Percentiles rank a stretch among this genome's conserved stretches.
Conservation (phyloP, 2,888 invertebrate genomes). For the Boloria selene region DNA sequence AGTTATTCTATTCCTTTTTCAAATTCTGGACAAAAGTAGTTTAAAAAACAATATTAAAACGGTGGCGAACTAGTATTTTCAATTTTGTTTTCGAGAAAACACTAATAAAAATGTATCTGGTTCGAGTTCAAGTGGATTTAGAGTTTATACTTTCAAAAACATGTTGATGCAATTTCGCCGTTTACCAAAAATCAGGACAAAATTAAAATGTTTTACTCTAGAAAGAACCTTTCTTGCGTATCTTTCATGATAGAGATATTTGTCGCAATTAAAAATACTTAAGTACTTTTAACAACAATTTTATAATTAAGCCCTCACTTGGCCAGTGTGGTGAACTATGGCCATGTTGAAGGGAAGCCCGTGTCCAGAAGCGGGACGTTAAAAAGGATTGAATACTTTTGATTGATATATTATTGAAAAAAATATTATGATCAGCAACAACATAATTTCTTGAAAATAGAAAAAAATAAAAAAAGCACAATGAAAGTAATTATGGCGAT, state of each 20-base stretch:
- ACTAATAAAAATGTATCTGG: conserved; percentile 67
- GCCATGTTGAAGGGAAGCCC: no score
- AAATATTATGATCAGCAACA: not conserved
- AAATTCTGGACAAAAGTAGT: not conserved
- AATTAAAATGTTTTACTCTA: conserved; percentile 42
- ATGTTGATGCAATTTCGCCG: conserved; percentile 49
- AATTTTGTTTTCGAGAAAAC: conserved; percentile 38
- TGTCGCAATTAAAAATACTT: no score
- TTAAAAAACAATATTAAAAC: not conserved
- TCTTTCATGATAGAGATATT: no score
- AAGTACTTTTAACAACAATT: not conserved
- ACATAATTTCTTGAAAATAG: conserved; percentile 1
- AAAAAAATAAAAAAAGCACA: conserved; percentile 25
- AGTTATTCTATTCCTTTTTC: not conserved
- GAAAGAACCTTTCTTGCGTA: no score
- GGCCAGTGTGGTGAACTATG: no score
- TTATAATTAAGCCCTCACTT: not conserved
- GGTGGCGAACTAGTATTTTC: conserved; percentile 16
- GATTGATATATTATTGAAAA: not conserved
- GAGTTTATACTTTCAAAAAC: conserved; percentile 48
- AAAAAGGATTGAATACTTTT: not conserved
- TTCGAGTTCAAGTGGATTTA: conserved; percentile 61
- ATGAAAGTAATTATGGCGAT: conserved; percentile 26
- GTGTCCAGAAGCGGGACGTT: no score
- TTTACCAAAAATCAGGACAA: conserved; percentile 53